These are phyloP conservation scores for Recurvirostra avosetta DNA, from an alignment of 2,113 vertebrate species.

Conservation along the genomic window DNA sequence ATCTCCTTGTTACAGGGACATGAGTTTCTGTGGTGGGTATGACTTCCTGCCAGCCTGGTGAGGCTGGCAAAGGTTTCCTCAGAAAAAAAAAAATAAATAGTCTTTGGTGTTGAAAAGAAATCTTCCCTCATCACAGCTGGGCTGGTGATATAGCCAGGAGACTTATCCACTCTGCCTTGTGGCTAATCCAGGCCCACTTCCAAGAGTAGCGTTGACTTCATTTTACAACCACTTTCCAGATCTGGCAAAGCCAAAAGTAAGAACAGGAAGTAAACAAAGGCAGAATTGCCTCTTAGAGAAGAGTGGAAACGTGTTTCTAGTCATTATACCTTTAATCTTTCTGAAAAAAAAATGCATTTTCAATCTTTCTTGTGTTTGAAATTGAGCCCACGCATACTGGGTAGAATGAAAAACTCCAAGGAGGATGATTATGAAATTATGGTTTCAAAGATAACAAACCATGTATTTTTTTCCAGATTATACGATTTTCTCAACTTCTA, in stretches of 20 bases:
- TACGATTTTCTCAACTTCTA: background rate
- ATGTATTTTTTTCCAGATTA: background rate
- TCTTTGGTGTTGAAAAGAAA: background rate
- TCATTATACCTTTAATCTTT: background rate
- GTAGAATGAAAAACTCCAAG: background rate
- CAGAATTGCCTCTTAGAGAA: background rate
- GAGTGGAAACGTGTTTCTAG: background rate
- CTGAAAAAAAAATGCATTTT: accelerated
- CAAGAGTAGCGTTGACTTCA: background rate
- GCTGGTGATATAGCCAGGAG: background rate
- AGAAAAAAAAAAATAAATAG: background rate
- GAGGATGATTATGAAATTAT: background rate
- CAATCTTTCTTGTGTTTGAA: background rate
- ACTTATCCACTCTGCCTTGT: background rate
- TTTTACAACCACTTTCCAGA: background rate
- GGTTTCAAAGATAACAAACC: background rate
- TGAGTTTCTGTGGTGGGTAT: background rate
- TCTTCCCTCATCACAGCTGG: background rate
- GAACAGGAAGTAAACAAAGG: background rate
- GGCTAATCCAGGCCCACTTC: background rate
- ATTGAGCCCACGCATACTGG: background rate
- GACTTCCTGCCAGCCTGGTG: background rate
- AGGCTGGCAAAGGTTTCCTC: background rate
- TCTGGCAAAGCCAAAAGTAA: background rate
- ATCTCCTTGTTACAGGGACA: accelerated